Evolutionary conservation across 2,888 invertebrate genomes (phyloP).

Genomic region (Chorisops tibialis): DNA sequence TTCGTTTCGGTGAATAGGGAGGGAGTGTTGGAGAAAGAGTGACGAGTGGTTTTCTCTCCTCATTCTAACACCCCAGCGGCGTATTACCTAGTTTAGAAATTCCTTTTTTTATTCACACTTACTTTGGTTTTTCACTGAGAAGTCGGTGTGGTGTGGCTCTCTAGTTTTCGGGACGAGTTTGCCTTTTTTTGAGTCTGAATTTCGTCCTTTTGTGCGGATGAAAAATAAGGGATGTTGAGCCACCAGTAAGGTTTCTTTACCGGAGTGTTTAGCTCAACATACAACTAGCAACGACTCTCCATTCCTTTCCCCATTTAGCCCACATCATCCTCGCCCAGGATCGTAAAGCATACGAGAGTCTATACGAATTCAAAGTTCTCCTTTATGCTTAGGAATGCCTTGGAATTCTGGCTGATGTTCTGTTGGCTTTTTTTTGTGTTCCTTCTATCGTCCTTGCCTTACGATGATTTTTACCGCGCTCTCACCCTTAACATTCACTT

Average conservation of each 20-base stretch:
- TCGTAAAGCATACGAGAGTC: too few species aligned
- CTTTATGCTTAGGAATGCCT: not conserved
- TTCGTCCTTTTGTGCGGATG: too few species aligned
- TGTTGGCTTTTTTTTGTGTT: not conserved
- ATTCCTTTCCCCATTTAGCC: too few species aligned
- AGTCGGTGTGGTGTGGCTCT: slow-evolving; percentile 1
- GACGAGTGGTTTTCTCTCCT: not conserved
- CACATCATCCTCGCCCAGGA: not conserved
- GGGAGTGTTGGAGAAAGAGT: not conserved
- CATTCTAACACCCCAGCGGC: not conserved
- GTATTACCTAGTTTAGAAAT: slow-evolving; percentile 15
- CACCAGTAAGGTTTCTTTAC: too few species aligned
- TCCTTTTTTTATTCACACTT: not conserved
- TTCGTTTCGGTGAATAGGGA: not conserved
- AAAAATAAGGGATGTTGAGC: too few species aligned
- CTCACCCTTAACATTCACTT: slow-evolving; percentile 19
- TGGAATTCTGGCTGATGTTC: not conserved
- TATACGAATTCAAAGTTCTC: not conserved
- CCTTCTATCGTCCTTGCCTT: too few species aligned
- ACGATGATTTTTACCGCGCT: not conserved
- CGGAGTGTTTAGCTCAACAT: too few species aligned
- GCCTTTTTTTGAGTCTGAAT: not conserved
- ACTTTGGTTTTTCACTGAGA: slow-evolving; percentile 10
- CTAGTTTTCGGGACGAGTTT: not conserved
- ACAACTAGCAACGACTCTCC: too few species aligned